Percentiles rank a stretch among this genome's conserved stretches.
Conservation (phyloP, 2,797 vertebrate species). For the Platalea minor region DNA sequence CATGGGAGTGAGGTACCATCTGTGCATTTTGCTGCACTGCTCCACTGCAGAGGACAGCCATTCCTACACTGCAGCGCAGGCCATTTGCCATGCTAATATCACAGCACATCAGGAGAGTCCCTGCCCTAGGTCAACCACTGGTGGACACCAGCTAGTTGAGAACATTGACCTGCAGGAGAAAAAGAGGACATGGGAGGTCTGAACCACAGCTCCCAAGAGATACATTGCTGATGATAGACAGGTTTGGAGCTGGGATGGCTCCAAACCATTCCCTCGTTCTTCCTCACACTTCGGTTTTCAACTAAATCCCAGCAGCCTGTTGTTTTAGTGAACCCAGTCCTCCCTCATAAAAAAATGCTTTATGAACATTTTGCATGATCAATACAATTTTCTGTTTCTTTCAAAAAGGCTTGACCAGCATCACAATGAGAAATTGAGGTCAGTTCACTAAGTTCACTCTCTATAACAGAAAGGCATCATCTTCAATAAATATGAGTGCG, state of each 20-base stretch:
- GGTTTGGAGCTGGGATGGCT: neutral
- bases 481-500: neutral
- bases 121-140: neutral
- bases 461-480: neutral
- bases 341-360: neutral
- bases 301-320: neutral
- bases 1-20: neutral
- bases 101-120: neutral
- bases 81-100: too few relatives aligned
- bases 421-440: neutral
- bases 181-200: fast-evolving
- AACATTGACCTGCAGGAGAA: neutral
- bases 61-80: too few relatives aligned
- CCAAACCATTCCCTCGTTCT: neutral
- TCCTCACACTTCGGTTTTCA: neutral
- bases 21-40: too few relatives aligned
- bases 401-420: neutral
- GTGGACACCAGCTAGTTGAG: neutral
- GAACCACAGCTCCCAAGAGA: neutral
- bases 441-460: neutral
- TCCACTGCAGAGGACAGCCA: neutral
- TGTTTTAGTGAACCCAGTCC: neutral
- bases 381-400: neutral
- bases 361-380: neutral
- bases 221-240: neutral